Base-by-base conservation (phyloP, 2,888 invertebrate genomes). In the Synanthedon myopaeformis region DNA sequence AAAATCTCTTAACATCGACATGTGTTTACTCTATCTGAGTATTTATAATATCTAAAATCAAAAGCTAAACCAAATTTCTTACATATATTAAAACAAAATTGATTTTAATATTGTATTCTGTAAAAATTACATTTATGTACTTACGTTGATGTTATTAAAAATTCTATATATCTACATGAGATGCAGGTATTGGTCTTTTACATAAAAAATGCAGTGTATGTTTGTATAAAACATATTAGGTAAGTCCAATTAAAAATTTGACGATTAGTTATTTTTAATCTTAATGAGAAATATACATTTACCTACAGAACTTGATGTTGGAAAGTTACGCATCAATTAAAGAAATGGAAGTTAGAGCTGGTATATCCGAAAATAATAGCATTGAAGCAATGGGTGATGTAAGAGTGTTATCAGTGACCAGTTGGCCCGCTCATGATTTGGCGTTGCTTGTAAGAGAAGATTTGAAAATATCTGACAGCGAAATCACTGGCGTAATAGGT, bases 361-460 rank as follows among this genome's bases (percentile, higher is more conserved):
- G 87, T 1, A 59, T 67, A 0, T 17, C 12, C 4, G 10, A 4
- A 17, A 49, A 8, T 17, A 52, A 61, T 1, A 58, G 62, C 2
- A 84, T 80, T 3, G 74, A 79, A 2, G 55, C 66, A 5, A 57
- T 83, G 14, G 71, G 76, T 0, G 82, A 84, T 3, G 62, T 89
- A 4, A 74, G 82, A 2, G 60, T 79, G 5, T 59, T 89, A 51
- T 83, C 88, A 2, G 72, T 89, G 49, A 79, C 67, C 41, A 63
- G 65, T 41, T 85, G 85, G 85, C 74, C 82, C 0, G 74, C 80
- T 0, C 78, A 84, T 54, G 84, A 85, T 58, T 63, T 85, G 54
- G 66, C 83, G 41, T 59, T 84, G 55, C 69, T 82, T 1, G 58
- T 82, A 8, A 69, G 79, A 5, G 72, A 49, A 11, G 49, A 51